Base-by-base conservation (phyloP, 2,888 invertebrate species). In the Ypsolopha sequella region DNA sequence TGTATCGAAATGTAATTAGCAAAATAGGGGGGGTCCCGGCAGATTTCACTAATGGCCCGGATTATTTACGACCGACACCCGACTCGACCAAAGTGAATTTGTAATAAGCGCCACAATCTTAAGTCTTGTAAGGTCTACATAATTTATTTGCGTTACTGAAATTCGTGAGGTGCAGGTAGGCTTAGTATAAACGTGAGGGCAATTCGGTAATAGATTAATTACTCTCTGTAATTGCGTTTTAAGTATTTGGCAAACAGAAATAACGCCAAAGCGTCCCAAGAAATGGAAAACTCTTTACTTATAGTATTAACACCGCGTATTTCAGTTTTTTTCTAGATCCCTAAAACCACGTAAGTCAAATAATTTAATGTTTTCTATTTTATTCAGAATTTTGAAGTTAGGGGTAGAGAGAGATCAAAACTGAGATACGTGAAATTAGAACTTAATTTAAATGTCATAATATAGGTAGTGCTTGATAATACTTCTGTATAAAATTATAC, bases 1-100 rank as follows among this genome's bases (percentile, higher is more conserved):
- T 68, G 71, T 65, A 68, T 70, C 64, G 70, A 74, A 78, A 80
- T 69, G 77, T 76, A 74, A 78, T 80, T 78, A 77, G 66, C 54
- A 58, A 63, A 66, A 35, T 58, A 55, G 58, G 57, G 63, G 62
- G 59, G n/a, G 7, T 6, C 41, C 51, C 43, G 63, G 66, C 63
- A 73, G 57, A 63, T 70, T 70, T 70, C 61, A 59, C 74, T 79
- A 80, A 80, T 79, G 73, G 70, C 63, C 55, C 56, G 68, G 70
- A 70, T 78, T 74, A 73, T 70, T 72, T 59, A 59, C 56, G 54
- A 53, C 46, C 55, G 63, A 64, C 55, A 53, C 63, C 63, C 63
- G 55, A 59, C 58, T 60, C 60, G 61, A 58, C 71, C 68, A 76
- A 79, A 79, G 75, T 76, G 79, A 80, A 79, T 80, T 80, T 74